phyloP scores from a whole-genome alignment of 2,113 vertebrate species.

The Uropsilus gracilis region DNA sequence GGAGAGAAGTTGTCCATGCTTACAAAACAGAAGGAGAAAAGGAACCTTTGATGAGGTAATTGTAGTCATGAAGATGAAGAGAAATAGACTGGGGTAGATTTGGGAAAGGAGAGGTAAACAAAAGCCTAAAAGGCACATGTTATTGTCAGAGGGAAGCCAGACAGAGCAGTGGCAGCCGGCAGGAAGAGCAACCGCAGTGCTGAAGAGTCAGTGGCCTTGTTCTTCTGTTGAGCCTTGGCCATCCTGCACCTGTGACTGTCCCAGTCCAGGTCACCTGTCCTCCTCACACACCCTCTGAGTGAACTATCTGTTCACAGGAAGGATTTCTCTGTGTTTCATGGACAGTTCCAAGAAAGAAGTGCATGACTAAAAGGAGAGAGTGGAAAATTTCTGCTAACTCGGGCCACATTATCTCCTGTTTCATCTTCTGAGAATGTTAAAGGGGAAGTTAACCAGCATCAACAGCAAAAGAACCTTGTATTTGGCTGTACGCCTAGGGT shows the following conservation, averaged over 20 bases:
- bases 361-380: not conserved
- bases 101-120: not conserved
- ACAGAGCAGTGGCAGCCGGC: not conserved
- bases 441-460: too few relatives aligned
- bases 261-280: too few relatives aligned
- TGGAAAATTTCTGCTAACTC: not conserved
- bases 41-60: rapidly evolving
- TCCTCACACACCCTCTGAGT: too few relatives aligned
- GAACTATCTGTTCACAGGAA: too few relatives aligned
- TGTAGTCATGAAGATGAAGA: not conserved
- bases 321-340: rapidly evolving
- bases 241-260: too few relatives aligned
- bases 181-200: rapidly evolving
- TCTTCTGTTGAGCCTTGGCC: rapidly evolving
- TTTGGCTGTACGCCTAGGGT: not conserved
- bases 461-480: not conserved
- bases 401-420: not conserved
- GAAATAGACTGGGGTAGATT: not conserved
- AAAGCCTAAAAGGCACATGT: not conserved
- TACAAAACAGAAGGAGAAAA: not conserved
- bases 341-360: not conserved
- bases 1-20: not conserved
- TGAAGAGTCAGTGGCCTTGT: not conserved
- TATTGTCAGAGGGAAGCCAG: not conserved
- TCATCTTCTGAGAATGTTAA: not conserved